Evolutionary conservation across 2,797 vertebrate genomes (phyloP).

Genomic region (Vespertilio murinus): DNA sequence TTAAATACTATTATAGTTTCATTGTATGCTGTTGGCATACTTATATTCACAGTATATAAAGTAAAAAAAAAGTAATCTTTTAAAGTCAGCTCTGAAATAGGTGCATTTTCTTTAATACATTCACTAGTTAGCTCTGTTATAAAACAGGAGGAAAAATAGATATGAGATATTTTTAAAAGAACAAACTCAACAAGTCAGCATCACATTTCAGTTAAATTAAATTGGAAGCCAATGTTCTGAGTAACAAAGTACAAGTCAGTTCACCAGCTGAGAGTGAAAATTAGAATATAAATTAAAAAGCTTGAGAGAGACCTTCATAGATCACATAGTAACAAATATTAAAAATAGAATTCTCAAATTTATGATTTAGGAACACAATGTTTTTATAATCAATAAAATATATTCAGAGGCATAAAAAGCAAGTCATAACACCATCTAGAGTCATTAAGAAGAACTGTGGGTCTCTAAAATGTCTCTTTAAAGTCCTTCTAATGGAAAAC

Average conservation of each 20-base stretch:
- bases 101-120: constrained; percentile 71
- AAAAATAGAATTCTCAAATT: constrained; percentile 47
- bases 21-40: constrained; percentile 66
- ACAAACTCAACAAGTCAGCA: constrained; percentile 72
- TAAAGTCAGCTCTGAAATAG: constrained; percentile 74
- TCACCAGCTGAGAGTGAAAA: constrained; percentile 40
- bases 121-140: constrained; percentile 71
- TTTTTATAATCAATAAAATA: constrained; percentile 31
- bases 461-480: not conserved
- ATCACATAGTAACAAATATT: not conserved
- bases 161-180: constrained; percentile 34
- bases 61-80: constrained; percentile 71
- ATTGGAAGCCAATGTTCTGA: constrained; percentile 35
- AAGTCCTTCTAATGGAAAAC: not conserved
- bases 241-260: constrained; percentile 26
- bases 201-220: constrained; percentile 58
- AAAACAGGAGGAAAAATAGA: not conserved
- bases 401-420: constrained; percentile 5
- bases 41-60: constrained; percentile 84
- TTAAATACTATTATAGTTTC: constrained; percentile 72
- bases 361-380: constrained; percentile 39
- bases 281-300: not conserved
- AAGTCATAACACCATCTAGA: not conserved
- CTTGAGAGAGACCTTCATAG: constrained; percentile 4
- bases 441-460: not conserved